These are phyloP conservation scores for Aquatica leii DNA, from an alignment of 2,888 invertebrate species.

Conservation along the genomic window DNA sequence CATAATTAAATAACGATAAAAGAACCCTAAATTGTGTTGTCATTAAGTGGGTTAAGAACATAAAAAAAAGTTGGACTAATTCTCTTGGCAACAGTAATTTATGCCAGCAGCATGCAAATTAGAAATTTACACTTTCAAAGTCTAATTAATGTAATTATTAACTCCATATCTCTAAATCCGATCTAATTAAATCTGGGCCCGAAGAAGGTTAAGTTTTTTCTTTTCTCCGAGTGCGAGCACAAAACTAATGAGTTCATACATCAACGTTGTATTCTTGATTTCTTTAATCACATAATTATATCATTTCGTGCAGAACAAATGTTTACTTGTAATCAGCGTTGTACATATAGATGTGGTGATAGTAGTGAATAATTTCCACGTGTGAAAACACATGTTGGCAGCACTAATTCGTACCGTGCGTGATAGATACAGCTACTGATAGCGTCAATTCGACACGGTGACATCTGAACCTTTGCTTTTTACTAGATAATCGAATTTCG, in stretches of 20 bases:
- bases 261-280: constrained; percentile 41
- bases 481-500: constrained; percentile 25
- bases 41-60: too few relatives aligned
- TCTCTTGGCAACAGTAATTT: too few relatives aligned
- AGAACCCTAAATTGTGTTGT: too few relatives aligned
- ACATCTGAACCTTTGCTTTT: constrained; percentile 42
- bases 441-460: constrained; percentile 44
- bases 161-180: background rate
- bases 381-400: constrained; percentile 56
- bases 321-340: constrained; percentile 49
- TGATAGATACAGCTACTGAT: constrained; percentile 55
- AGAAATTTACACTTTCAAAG: constrained; percentile 3
- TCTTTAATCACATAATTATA: constrained; percentile 57
- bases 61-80: too few relatives aligned
- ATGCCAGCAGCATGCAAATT: constrained; percentile 1
- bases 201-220: too few relatives aligned
- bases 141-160: constrained; percentile 7
- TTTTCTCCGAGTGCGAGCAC: too few relatives aligned
- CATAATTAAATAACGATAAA: too few relatives aligned
- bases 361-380: constrained; percentile 56
- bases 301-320: constrained; percentile 54
- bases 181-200: background rate
- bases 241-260: constrained; percentile 4
- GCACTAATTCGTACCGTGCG: constrained; percentile 58
- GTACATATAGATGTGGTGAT: constrained; percentile 44